phyloP scores from a whole-genome alignment of 2,888 invertebrate genomes.

The Gortyna flavago region DNA sequence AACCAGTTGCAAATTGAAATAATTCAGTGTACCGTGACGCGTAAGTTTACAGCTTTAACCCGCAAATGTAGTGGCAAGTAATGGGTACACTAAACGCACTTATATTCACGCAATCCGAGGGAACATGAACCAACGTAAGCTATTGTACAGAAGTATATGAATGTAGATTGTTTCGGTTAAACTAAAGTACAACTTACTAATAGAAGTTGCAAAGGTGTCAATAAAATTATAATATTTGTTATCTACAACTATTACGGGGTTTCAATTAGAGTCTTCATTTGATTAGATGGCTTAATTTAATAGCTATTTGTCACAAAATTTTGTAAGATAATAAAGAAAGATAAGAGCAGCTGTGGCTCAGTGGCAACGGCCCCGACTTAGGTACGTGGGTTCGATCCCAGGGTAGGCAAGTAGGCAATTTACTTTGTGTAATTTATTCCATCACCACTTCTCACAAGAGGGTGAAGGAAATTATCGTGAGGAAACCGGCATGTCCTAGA shows the following conservation, averaged over 20 bases:
- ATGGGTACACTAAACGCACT: conserved; percentile 72
- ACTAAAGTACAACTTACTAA: background rate
- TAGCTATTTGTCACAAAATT: too few species aligned
- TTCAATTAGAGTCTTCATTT: too few species aligned
- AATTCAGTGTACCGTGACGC: conserved; percentile 78
- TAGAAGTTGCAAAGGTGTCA: background rate
- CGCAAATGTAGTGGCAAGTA: conserved; percentile 72
- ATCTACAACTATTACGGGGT: background rate
- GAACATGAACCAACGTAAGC: conserved; percentile 19
- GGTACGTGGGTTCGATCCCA: too few species aligned
- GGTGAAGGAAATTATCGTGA: too few species aligned
- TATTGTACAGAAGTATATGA: background rate
- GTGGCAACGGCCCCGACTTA: too few species aligned
- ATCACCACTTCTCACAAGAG: too few species aligned
- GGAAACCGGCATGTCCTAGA: too few species aligned
- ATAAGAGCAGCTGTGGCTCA: too few species aligned
- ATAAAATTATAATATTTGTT: background rate
- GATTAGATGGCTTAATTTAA: too few species aligned
- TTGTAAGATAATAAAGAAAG: too few species aligned
- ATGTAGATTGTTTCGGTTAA: background rate
- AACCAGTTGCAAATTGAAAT: conserved; percentile 83
- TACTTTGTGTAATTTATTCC: too few species aligned
- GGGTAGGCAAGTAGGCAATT: too few species aligned
- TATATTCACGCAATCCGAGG: conserved; percentile 60
- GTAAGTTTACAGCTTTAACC: conserved; percentile 78